Conservation (phyloP, 2,113 vertebrate genomes). For the Carassius carassius region DNA sequence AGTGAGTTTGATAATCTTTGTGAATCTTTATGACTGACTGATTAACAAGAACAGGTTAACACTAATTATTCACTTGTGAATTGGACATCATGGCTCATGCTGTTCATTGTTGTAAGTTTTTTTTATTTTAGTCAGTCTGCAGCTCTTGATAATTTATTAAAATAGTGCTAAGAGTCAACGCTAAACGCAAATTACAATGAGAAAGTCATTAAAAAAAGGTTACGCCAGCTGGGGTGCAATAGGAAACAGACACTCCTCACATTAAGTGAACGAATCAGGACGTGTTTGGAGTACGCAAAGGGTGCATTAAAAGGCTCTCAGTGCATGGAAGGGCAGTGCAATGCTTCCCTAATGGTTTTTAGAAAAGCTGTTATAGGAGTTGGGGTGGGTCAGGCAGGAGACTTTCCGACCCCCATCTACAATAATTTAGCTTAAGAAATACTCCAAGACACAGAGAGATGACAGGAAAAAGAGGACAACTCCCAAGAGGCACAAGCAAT, state of each 20-base stretch:
- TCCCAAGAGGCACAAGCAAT: conserved; percentile 47
- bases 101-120: not conserved
- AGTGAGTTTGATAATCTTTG: not conserved
- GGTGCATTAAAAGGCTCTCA: not conserved
- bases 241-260: not conserved
- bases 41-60: not conserved
- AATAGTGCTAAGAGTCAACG: not conserved
- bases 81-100: not conserved
- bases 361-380: conserved; percentile 15
- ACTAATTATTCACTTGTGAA: not conserved
- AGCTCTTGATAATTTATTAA: not conserved
- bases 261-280: not conserved
- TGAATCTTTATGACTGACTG: not conserved
- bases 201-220: conserved; percentile 12
- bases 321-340: not conserved
- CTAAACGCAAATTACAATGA: not conserved
- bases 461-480: conserved; percentile 14
- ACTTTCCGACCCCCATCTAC: not conserved
- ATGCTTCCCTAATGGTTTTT: not conserved
- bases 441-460: not conserved
- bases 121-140: not conserved
- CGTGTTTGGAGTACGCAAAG: not conserved
- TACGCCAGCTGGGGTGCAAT: conserved; percentile 4
- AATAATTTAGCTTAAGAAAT: conserved; percentile 22
- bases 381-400: not conserved